These are phyloP conservation scores for Notodonta dromedarius DNA, from an alignment of 2,888 invertebrate genomes.

Conservation along the genomic window DNA sequence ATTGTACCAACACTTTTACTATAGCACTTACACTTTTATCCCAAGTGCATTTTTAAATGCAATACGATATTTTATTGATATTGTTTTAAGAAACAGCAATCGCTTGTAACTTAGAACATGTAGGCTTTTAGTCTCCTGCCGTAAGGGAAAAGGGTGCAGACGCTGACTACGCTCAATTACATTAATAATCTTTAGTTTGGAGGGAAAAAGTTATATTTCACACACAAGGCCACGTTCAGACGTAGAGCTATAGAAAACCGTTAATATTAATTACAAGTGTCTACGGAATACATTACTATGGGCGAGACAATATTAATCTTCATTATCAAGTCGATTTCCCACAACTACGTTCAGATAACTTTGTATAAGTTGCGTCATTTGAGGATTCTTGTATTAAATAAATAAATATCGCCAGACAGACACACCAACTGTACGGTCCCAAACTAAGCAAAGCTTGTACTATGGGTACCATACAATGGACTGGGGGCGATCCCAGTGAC, in stretches of 20 bases:
- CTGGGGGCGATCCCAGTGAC: too few species aligned
- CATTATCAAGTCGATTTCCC: neutral
- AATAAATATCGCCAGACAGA: too few species aligned
- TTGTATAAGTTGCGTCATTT: too few species aligned
- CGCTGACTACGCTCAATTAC: conserved; percentile 71
- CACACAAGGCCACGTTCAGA: neutral
- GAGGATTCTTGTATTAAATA: too few species aligned
- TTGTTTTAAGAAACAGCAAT: conserved; percentile 28
- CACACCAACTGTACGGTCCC: too few species aligned
- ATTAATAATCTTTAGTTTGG: conserved; percentile 69
- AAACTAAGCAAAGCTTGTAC: too few species aligned
- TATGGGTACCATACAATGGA: too few species aligned
- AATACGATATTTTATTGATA: too few species aligned
- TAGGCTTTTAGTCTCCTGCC: conserved; percentile 74
- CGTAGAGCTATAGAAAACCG: neutral
- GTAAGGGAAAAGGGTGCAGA: conserved; percentile 74
- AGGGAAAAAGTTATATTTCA: conserved; percentile 45
- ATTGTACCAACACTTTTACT: too few species aligned
- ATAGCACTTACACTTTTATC: too few species aligned
- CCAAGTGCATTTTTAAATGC: too few species aligned
- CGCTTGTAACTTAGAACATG: conserved; percentile 42
- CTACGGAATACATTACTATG: neutral
- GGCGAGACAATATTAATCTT: conserved; percentile 1
- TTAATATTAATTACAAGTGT: neutral
- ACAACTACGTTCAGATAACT: too few species aligned